A percentile compares a stretch with the other conserved stretches of the same genome.
Evolutionary conservation across 2,113 vertebrate species (phyloP).

Genomic region (Carollia perspicillata): DNA sequence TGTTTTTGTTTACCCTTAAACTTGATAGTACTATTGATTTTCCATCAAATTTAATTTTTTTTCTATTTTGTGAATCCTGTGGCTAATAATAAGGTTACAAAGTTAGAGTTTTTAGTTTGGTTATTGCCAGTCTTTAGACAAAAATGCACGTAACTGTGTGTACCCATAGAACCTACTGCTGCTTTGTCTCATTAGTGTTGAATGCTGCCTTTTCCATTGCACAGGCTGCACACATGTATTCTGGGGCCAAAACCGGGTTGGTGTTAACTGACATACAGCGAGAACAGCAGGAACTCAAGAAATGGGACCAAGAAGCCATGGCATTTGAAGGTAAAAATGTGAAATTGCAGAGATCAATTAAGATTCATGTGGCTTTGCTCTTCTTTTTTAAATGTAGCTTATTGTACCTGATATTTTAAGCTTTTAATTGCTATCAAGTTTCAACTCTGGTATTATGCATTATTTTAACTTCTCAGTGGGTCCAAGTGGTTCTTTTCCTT

Average conservation of each 20-base stretch:
- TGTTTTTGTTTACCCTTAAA: constrained; percentile 35
- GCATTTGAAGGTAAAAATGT: constrained; percentile 87
- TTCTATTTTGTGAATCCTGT: not conserved
- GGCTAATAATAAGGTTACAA: not conserved
- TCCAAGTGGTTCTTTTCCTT: not conserved
- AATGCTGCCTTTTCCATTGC: not conserved
- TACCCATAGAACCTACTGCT: not conserved
- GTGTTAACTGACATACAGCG: constrained; percentile 87
- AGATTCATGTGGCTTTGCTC: not conserved
- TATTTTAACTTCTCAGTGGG: constrained; percentile 6
- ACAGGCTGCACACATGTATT: constrained; percentile 85
- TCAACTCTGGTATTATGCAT: not conserved
- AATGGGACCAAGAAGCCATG: constrained; percentile 80
- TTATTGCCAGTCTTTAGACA: not conserved
- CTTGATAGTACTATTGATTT: not conserved
- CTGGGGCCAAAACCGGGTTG: constrained; percentile 88
- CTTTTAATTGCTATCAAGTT: not conserved
- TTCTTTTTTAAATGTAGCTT: not conserved
- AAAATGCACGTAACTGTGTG: not conserved
- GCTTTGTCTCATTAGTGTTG: not conserved
- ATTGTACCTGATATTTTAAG: not conserved
- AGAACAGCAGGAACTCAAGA: constrained; percentile 89
- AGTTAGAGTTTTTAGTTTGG: not conserved
- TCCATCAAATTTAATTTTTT: not conserved
- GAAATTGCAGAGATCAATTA: not conserved